Evolutionary conservation across 2,888 invertebrate genomes (phyloP).

Genomic region (Hypomecis punctinalis): DNA sequence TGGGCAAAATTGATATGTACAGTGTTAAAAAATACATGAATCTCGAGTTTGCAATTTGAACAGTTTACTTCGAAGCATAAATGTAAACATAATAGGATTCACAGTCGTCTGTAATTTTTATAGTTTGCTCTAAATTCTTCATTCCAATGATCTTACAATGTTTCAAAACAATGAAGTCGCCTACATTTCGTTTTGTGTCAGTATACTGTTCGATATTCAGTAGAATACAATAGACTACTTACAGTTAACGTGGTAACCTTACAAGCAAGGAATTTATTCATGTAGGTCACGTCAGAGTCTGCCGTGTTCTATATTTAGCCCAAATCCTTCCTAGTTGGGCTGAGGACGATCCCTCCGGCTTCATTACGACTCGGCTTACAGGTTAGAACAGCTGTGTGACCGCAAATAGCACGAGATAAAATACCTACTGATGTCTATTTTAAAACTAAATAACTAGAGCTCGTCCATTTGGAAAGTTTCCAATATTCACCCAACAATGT

Average conservation of each 20-base stretch:
- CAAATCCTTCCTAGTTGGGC: slow-evolving; percentile 25
- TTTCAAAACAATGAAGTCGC: slow-evolving; percentile 3
- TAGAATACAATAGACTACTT: slow-evolving; percentile 14
- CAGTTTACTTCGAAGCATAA: too few relatives aligned
- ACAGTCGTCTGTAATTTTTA: not conserved
- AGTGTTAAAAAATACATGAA: too few relatives aligned
- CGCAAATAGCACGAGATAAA: slow-evolving; percentile 69
- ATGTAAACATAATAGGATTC: too few relatives aligned
- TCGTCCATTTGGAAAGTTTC: slow-evolving; percentile 76
- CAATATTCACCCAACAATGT: slow-evolving; percentile 66
- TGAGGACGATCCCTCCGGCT: slow-evolving; percentile 29
- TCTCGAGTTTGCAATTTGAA: too few relatives aligned
- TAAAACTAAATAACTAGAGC: slow-evolving; percentile 69
- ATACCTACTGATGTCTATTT: slow-evolving; percentile 72
- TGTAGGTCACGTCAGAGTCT: slow-evolving; percentile 13
- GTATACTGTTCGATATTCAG: not conserved
- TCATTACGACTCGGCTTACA: slow-evolving; percentile 50
- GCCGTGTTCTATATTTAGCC: slow-evolving; percentile 19
- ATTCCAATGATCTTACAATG: not conserved
- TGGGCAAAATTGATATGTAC: too few relatives aligned
- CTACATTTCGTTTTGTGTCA: not conserved
- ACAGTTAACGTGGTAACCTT: slow-evolving; percentile 13
- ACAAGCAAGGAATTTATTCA: slow-evolving; percentile 17
- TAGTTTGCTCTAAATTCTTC: not conserved
- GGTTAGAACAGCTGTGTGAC: slow-evolving; percentile 61